Evolutionary conservation across 1,140 invertebrate species (phyloP).

Genomic region (Ceratosolen fusciceps): DNA sequence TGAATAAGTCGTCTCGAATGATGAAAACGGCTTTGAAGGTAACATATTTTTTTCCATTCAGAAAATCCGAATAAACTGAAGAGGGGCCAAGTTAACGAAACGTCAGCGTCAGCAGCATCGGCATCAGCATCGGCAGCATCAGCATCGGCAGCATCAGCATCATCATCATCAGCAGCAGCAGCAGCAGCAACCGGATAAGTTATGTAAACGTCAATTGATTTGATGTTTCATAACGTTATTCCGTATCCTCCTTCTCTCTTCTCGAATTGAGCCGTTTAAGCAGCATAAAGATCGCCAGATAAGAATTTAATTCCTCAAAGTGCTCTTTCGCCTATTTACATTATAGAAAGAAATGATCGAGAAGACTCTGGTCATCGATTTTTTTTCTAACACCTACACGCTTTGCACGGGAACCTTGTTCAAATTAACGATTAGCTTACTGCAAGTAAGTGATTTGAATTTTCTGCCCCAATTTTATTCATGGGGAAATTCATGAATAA

Average conservation of each 20-base stretch:
- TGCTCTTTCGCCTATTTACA: not conserved
- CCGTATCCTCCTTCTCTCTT: constrained; percentile 15
- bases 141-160: too few species aligned
- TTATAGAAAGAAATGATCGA: constrained; percentile 1
- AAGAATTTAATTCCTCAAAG: not conserved
- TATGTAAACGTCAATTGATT: constrained; percentile 33
- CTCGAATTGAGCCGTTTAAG: not conserved
- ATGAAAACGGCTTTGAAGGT: constrained; percentile 21
- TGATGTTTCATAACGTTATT: constrained; percentile 30
- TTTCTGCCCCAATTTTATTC: constrained; percentile 8
- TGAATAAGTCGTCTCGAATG: not conserved
- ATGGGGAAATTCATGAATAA: constrained; percentile 16
- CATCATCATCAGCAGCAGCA: too few species aligned
- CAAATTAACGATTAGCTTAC: not conserved
- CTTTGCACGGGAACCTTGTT: constrained; percentile 20
- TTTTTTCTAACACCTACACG: constrained; percentile 5
- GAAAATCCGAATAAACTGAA: not conserved
- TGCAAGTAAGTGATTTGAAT: constrained; percentile 21
- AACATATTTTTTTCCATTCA: constrained; percentile 22
- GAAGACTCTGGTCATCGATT: constrained; percentile 10
- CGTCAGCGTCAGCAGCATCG: too few species aligned
- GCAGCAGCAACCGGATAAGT: not conserved
- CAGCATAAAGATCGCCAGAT: not conserved
- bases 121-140: too few species aligned
- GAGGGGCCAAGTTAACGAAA: constrained; percentile 17